These are phyloP conservation scores for Pristionchus maxplancki DNA, from an alignment of 2,888 invertebrate genomes.

Conservation along the genomic window DNA sequence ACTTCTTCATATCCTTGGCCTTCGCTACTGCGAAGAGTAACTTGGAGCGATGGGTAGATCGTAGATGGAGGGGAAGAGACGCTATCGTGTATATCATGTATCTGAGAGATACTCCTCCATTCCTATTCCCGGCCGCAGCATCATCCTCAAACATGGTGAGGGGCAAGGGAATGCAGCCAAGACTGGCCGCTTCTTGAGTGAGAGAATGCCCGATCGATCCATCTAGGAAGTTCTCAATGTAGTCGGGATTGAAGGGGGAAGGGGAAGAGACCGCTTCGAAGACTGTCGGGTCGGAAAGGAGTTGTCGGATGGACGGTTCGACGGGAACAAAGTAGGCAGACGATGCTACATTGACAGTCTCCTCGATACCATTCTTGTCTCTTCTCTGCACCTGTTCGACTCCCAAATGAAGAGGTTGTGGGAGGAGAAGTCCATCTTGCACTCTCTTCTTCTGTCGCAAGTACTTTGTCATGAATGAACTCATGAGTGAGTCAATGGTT, in stretches of 20 bases:
- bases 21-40: not conserved
- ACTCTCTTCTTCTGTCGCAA: not conserved
- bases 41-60: not conserved
- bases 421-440: not conserved
- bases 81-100: slow-evolving; percentile 21
- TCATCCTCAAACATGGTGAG: slow-evolving; percentile 12
- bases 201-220: not conserved
- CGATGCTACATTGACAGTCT: not conserved
- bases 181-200: not conserved
- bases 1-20: not conserved
- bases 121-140: not conserved
- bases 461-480: not conserved
- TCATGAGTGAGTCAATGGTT: not conserved
- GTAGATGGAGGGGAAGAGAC: not conserved
- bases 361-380: not conserved
- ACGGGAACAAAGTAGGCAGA: not conserved
- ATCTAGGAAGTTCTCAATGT: not conserved
- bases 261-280: not conserved
- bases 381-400: not conserved
- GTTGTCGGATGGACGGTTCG: not conserved
- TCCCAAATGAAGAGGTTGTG: not conserved
- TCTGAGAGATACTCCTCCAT: not conserved
- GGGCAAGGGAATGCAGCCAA: not conserved
- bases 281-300: not conserved
- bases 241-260: not conserved